These are phyloP conservation scores for Arenaria interpres DNA, from an alignment of 2,113 vertebrate species.

Conservation along the genomic window DNA sequence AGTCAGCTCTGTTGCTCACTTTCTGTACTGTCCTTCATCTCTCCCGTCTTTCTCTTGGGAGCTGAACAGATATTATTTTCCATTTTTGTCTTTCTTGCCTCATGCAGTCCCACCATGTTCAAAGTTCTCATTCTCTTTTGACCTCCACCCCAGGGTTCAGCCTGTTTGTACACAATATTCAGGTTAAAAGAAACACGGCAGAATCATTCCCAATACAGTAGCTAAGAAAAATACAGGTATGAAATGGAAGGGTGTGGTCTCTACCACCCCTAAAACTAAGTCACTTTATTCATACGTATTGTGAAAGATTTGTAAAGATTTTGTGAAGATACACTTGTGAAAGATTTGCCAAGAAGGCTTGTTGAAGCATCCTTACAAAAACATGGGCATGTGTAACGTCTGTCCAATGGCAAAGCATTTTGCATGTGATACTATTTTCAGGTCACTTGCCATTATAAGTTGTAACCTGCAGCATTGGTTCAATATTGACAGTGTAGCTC, in stretches of 20 bases:
- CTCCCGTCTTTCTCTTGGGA: background rate
- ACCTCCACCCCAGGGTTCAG: background rate
- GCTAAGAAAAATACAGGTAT: background rate
- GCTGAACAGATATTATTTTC: background rate
- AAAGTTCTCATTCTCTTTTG: background rate
- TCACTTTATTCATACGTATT: rapidly evolving
- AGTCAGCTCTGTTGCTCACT: background rate
- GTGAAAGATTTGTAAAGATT: background rate
- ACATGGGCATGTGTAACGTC: rapidly evolving
- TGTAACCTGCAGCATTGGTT: background rate
- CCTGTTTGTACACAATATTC: background rate
- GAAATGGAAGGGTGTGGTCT: background rate
- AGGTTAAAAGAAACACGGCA: background rate
- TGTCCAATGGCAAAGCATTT: background rate
- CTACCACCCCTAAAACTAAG: background rate
- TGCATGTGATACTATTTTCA: background rate
- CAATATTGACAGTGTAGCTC: background rate
- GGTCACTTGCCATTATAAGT: background rate
- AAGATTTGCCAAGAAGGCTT: background rate
- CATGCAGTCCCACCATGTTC: background rate
- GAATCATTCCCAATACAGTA: rapidly evolving
- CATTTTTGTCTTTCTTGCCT: background rate
- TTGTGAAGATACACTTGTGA: no score
- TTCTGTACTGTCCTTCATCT: background rate
- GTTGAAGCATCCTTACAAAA: background rate